Percentiles rank a stretch among this genome's conserved stretches.
Evolutionary conservation across 2,888 invertebrate genomes (phyloP).

Genomic region (Theretra japonica): DNA sequence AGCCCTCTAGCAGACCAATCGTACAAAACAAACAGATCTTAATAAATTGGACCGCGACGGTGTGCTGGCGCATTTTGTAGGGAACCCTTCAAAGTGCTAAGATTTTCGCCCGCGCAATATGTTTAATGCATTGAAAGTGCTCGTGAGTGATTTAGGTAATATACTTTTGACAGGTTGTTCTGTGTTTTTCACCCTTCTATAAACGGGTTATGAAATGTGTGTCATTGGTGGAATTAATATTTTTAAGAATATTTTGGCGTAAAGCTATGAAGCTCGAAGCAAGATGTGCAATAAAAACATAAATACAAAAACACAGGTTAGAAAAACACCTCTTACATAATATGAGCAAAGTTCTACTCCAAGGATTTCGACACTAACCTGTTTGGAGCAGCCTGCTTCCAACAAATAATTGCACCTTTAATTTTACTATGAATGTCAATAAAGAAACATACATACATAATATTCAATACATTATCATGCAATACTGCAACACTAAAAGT

Average conservation of each 20-base stretch:
- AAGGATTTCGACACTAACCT: no score
- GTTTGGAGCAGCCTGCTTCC: background rate
- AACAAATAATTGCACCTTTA: background rate
- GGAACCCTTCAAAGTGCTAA: slow-evolving; percentile 55
- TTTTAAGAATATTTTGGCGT: no score
- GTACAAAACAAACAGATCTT: slow-evolving; percentile 15
- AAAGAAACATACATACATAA: no score
- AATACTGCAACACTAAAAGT: no score
- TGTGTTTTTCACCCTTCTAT: slow-evolving; percentile 3
- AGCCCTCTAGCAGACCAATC: background rate
- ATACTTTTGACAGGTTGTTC: slow-evolving; percentile 24
- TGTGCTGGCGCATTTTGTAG: slow-evolving; percentile 40
- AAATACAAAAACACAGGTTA: no score
- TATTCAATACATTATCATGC: no score
- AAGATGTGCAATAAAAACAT: no score
- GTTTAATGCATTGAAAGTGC: slow-evolving; percentile 68
- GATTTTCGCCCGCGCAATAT: slow-evolving; percentile 69
- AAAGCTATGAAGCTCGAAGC: no score
- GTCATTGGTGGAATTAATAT: slow-evolving; percentile 31
- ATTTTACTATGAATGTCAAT: background rate
- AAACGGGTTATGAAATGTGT: no score
- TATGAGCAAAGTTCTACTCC: no score
- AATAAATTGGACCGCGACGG: slow-evolving; percentile 4
- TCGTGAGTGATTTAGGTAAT: slow-evolving; percentile 26
- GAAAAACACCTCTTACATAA: no score